Conservation (phyloP, 2,888 invertebrate species). For the Agonopterix arenella region DNA sequence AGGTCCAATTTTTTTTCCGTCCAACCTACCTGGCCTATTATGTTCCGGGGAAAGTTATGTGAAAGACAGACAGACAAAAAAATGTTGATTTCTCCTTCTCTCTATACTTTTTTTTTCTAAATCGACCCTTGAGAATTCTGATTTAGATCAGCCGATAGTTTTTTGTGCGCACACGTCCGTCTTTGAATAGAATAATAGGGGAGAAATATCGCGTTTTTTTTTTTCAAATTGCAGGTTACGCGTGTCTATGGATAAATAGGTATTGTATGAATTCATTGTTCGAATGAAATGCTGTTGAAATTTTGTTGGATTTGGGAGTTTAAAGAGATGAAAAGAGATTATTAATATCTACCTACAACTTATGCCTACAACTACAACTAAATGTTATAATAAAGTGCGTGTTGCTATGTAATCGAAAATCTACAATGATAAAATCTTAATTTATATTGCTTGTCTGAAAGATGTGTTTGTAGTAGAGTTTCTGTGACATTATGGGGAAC, state of each 20-base stretch:
- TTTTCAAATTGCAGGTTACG: constrained; percentile 52
- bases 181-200: constrained; percentile 26
- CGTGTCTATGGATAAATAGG: constrained; percentile 43
- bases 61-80: constrained; percentile 59
- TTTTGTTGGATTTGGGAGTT: constrained; percentile 10
- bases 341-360: background rate
- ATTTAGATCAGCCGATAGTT: constrained; percentile 57
- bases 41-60: constrained; percentile 65
- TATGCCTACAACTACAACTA: background rate
- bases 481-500: too few species aligned
- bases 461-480: too few species aligned
- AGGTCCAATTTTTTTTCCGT: constrained; percentile 40
- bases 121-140: constrained; percentile 52
- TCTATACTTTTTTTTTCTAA: constrained; percentile 37
- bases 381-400: too few species aligned
- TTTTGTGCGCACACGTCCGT: constrained; percentile 47
- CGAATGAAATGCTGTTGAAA: constrained; percentile 27
- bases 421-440: too few species aligned
- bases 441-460: too few species aligned
- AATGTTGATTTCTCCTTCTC: constrained; percentile 50
- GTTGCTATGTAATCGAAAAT: too few species aligned
- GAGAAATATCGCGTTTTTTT: constrained; percentile 43
- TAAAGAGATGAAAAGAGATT: background rate
- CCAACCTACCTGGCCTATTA: constrained; percentile 62
- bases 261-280: constrained; percentile 34